Base-by-base conservation (phyloP, 2,113 vertebrate genomes). In the Raja brachyura region DNA sequence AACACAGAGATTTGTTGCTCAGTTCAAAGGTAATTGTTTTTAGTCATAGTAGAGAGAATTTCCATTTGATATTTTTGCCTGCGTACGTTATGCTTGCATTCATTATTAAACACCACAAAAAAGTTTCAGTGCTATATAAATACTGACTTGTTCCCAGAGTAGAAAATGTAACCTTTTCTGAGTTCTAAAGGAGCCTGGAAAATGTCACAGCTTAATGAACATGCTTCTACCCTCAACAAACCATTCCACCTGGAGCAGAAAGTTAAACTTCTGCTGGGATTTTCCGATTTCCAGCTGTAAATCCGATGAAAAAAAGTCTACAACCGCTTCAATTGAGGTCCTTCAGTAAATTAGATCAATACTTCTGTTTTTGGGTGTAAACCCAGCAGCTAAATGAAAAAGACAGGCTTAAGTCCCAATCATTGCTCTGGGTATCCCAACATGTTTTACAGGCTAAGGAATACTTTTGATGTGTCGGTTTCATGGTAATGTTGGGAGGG, bases 11-110 rank as follows among this genome's bases (percentile, higher is more conserved):
- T 92, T 92, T 73, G 39, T 73, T 48, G 39, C 66, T 73, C 39
- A 54, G 68, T 54, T 73, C 68, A 92, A 74, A 73, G 90, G 5
- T 11, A n/a, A 88, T 63, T 88, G 59, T 88, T 88, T 88, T 63
- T 63, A 73, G 22, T 92, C 33, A 73, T 54, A 54, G 68, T 54
- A 13, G 33, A 92, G 66, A 73, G 9, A 48, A 48, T 73, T 92
- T 70, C 5, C 31, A 9, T 68, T 70, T 22, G 0, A 11, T 39
- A 25, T 20, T 73, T 92, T 66, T 54, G 48, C 90, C 2, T 74
- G n/a, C 6, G 48, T 39, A 92, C 20, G 28, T 48, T 74, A 68
- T 73, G 0, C 90, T 92, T 92, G 66, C 68, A 54, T 70, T 22
- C 68, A 90, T 68, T 88, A 66, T 88, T 70, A 68, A 70, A 68